A percentile compares a stretch with the other conserved stretches of the same genome.
Evolutionary conservation across 1,140 invertebrate species (phyloP).

Genomic region (Parapsyche elsis): DNA sequence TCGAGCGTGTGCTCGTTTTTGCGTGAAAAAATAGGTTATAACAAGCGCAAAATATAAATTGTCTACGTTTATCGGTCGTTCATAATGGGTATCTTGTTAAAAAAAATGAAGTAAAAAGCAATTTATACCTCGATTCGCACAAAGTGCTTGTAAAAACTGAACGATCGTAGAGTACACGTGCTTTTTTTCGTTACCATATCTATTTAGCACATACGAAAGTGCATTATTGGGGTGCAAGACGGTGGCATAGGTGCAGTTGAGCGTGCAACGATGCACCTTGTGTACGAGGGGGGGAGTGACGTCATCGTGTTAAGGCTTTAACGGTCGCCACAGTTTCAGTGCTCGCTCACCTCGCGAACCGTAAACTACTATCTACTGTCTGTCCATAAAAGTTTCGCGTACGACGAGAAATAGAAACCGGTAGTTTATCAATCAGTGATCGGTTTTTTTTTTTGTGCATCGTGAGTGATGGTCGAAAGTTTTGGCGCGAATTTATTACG

Average conservation of each 20-base stretch:
- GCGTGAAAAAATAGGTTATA: slow-evolving; percentile 1
- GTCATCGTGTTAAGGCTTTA: slow-evolving; percentile 38
- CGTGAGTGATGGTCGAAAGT: no score
- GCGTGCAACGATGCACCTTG: background rate
- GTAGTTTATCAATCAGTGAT: background rate
- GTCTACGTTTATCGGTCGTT: background rate
- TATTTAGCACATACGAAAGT: no score
- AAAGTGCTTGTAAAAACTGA: no score
- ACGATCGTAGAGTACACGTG: no score
- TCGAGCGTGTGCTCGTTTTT: background rate
- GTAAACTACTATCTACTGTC: background rate
- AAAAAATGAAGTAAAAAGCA: background rate
- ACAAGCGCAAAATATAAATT: slow-evolving; percentile 26
- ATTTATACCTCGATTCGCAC: background rate
- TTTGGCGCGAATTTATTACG: no score
- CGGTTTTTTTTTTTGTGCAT: background rate
- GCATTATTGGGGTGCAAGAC: no score
- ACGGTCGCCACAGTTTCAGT: slow-evolving; percentile 45
- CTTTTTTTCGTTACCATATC: no score
- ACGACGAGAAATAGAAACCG: background rate
- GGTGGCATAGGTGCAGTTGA: no score
- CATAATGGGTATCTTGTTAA: background rate
- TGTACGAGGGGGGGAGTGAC: slow-evolving; percentile 19
- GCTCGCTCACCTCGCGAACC: slow-evolving; percentile 36
- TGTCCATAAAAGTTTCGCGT: background rate